phyloP scores from a whole-genome alignment of 2,113 vertebrate species.

The Pelusios castaneus region DNA sequence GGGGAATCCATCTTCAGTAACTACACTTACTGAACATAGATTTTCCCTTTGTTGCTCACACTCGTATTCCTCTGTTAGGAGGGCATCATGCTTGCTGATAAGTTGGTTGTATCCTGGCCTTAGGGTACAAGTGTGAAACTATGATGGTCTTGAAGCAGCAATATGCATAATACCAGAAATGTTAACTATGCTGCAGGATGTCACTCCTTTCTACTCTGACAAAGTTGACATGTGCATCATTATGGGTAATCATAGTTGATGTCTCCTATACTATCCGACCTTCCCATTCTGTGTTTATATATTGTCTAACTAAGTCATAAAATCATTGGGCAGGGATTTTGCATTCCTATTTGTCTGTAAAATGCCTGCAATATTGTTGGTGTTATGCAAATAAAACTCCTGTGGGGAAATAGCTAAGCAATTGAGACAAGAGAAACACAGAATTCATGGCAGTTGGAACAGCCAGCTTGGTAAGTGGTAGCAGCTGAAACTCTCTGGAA shows the following conservation, averaged over 20 bases:
- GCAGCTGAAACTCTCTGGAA: background rate
- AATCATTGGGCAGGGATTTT: background rate
- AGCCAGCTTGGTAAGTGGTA: background rate
- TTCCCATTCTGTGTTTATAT: background rate
- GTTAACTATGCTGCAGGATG: background rate
- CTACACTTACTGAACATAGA: background rate
- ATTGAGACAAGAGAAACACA: background rate
- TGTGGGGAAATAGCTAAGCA: background rate
- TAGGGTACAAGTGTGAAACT: background rate
- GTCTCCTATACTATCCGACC: fast-evolving
- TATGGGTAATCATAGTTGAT: fast-evolving
- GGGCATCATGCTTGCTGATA: background rate
- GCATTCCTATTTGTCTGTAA: background rate
- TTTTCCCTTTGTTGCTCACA: background rate
- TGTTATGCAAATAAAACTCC: background rate
- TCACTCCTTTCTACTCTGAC: background rate
- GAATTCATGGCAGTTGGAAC: background rate
- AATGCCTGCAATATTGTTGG: background rate
- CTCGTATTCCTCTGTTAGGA: background rate
- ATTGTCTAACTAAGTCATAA: background rate
- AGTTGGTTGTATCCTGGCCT: background rate
- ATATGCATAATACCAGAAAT: fast-evolving
- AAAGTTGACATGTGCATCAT: background rate
- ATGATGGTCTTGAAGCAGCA: background rate
- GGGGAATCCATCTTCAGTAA: background rate